A percentile compares a stretch with the other conserved stretches of the same genome.
Evolutionary conservation across 2,113 vertebrate genomes (phyloP).

Genomic region (Symphodus melops): DNA sequence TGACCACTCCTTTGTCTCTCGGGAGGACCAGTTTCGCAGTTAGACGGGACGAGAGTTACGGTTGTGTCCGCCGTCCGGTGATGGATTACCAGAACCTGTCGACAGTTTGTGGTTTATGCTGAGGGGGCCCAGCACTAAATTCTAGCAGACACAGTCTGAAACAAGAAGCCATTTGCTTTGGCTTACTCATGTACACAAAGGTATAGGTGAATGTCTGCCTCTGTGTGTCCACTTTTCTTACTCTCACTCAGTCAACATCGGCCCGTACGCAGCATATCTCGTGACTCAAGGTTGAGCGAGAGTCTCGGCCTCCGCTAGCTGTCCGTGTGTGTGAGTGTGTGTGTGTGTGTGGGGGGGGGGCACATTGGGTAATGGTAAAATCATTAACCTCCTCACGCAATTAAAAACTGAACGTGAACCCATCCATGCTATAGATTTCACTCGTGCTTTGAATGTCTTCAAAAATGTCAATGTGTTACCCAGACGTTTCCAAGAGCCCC

Average conservation of each 20-base stretch:
- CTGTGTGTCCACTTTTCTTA: constrained; percentile 26
- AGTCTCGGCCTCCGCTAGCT: constrained; percentile 18
- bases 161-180: constrained; percentile 62
- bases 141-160: constrained; percentile 61
- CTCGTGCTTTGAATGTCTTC: not conserved
- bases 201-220: constrained; percentile 30
- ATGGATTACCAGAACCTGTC: constrained; percentile 48
- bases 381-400: constrained; percentile 38
- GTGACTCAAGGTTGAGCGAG: constrained; percentile 37
- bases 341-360: no score
- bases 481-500: constrained; percentile 13
- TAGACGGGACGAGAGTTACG: constrained; percentile 36
- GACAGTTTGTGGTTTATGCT: constrained; percentile 54
- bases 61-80: constrained; percentile 24
- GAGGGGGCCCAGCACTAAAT: constrained; percentile 49
- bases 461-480: constrained; percentile 5
- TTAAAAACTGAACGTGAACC: constrained; percentile 12
- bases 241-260: constrained; percentile 44
- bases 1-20: constrained; percentile 10
- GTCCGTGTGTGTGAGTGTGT: constrained; percentile 7
- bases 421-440: constrained; percentile 2
- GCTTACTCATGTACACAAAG: constrained; percentile 61
- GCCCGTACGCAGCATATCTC: constrained; percentile 38
- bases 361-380: constrained; percentile 20
- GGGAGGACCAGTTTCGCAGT: constrained; percentile 22